phyloP scores from a whole-genome alignment of 2,888 invertebrate species.

The Augiades crinisus region DNA sequence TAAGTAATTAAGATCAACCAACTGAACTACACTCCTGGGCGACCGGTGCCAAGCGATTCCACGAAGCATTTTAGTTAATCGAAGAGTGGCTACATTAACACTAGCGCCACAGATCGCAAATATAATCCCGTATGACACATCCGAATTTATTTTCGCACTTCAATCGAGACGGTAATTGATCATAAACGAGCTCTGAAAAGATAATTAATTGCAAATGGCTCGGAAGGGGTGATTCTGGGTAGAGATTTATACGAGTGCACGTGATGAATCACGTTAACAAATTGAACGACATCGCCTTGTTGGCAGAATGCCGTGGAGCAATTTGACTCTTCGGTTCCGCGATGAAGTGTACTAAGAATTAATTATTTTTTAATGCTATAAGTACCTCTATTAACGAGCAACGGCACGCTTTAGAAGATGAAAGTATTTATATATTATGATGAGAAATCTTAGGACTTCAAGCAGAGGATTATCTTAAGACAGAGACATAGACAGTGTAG shows the following conservation, averaged over 20 bases:
- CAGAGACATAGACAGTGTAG: too few species aligned
- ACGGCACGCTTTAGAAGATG: too few species aligned
- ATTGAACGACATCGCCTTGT: background rate
- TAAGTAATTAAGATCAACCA: constrained; percentile 10
- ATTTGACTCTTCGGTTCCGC: background rate
- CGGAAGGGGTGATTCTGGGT: constrained; percentile 16
- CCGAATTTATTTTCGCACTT: constrained; percentile 20
- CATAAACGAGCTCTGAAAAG: constrained; percentile 21
- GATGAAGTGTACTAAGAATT: too few species aligned
- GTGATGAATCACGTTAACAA: background rate
- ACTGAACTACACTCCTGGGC: constrained; percentile 3
- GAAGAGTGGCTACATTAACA: background rate
- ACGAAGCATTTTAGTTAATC: constrained; percentile 14
- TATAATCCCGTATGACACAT: constrained; percentile 16
- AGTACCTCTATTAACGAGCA: too few species aligned
- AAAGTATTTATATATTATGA: too few species aligned
- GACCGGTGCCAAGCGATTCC: constrained; percentile 15
- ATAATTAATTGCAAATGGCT: constrained; percentile 25
- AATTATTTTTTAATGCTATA: too few species aligned
- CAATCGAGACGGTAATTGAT: constrained; percentile 23
- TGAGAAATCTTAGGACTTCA: too few species aligned
- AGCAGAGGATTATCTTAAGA: too few species aligned
- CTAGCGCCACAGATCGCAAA: constrained; percentile 21
- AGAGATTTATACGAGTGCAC: constrained; percentile 14
- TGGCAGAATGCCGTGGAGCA: constrained; percentile 13